These are phyloP conservation scores for Drosophila sordidula DNA, from an alignment of 2,888 invertebrate species.

Conservation along the genomic window DNA sequence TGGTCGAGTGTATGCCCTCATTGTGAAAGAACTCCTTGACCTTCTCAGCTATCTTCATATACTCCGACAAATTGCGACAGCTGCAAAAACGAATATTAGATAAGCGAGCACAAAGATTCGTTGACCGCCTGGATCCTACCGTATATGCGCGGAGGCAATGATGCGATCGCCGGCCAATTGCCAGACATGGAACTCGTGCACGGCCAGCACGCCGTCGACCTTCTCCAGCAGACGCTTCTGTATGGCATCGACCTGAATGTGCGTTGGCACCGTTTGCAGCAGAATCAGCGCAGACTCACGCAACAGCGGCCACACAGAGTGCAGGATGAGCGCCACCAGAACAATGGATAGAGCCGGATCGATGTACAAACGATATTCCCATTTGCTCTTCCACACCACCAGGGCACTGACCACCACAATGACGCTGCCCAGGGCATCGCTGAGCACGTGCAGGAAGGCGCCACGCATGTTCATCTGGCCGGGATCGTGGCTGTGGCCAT, in stretches of 20 bases:
- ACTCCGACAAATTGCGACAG: constrained; percentile 96
- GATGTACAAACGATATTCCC: constrained; percentile 93
- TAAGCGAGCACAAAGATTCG: rapidly evolving
- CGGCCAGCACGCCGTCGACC: constrained; percentile 97
- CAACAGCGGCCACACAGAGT: constrained; percentile 96
- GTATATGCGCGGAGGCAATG: constrained; percentile 98
- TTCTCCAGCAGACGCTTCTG: constrained; percentile 94
- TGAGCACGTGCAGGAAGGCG: constrained; percentile 99
- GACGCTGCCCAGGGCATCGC: constrained; percentile 96
- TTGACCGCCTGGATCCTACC: constrained; percentile 85
- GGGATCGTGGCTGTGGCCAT: constrained; percentile 87
- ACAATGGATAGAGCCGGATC: constrained; percentile 97
- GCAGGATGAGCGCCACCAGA: constrained; percentile 93
- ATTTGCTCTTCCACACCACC: constrained; percentile 92
- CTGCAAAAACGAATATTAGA: constrained; percentile 83
- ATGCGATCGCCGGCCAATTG: constrained; percentile 98
- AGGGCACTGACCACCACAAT: constrained; percentile 90
- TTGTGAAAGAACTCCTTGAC: constrained; percentile 99
- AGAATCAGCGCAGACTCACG: constrained; percentile 97
- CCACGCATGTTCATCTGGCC: constrained; percentile 99
- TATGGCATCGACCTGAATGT: constrained; percentile 97
- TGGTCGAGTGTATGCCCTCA: constrained; percentile 99
- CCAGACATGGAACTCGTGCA: constrained; percentile 99
- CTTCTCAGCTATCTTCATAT: constrained; percentile 98
- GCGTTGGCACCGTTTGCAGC: constrained; percentile 99